Percentiles rank a stretch among this genome's conserved stretches.
Evolutionary conservation across 2,797 vertebrate genomes (phyloP).

Genomic region (Nannoperca australis): DNA sequence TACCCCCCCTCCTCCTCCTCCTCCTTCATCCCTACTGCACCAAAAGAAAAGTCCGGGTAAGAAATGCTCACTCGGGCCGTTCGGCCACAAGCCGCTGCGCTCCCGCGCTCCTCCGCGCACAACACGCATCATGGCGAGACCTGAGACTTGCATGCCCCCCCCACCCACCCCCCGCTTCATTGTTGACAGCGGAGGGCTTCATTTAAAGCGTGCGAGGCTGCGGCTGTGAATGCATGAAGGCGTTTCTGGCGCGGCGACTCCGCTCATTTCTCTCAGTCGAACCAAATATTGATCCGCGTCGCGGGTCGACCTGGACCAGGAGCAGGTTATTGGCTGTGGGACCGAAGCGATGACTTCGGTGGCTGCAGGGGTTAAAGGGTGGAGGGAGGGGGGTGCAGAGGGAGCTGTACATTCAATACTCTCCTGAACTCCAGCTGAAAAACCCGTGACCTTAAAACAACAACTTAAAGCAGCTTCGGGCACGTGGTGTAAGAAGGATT

Average conservation of each 20-base stretch:
- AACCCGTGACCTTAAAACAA: slow-evolving; percentile 28
- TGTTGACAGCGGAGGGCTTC: slow-evolving; percentile 17
- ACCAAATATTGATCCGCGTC: slow-evolving; percentile 36
- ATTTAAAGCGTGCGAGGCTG: slow-evolving; percentile 27
- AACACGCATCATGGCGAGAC: slow-evolving; percentile 39
- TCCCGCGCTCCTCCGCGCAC: slow-evolving; percentile 22
- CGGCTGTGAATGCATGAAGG: slow-evolving; percentile 20
- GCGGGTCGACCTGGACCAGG: slow-evolving; percentile 19
- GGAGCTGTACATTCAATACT: slow-evolving; percentile 56
- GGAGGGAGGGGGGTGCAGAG: too few relatives aligned
- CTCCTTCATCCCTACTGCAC: slow-evolving; percentile 76
- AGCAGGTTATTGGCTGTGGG: slow-evolving; percentile 26
- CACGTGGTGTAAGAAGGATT: neutral
- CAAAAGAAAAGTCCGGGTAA: slow-evolving; percentile 86
- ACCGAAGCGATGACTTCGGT: slow-evolving; percentile 2
- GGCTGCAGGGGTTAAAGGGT: slow-evolving; percentile 1
- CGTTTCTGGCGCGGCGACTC: slow-evolving; percentile 10
- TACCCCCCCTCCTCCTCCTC: slow-evolving; percentile 63
- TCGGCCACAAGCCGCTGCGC: slow-evolving; percentile 15
- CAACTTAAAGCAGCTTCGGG: slow-evolving; percentile 30
- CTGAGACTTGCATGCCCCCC: slow-evolving; percentile 39
- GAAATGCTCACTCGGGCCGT: slow-evolving; percentile 59
- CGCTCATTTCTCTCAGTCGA: slow-evolving; percentile 11
- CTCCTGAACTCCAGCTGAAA: slow-evolving; percentile 28
- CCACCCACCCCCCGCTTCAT: slow-evolving; percentile 9